A percentile compares a stretch with the other conserved stretches of the same genome.
phyloP scores from a whole-genome alignment of 1,140 invertebrate species.

The Drosophila leontia region DNA sequence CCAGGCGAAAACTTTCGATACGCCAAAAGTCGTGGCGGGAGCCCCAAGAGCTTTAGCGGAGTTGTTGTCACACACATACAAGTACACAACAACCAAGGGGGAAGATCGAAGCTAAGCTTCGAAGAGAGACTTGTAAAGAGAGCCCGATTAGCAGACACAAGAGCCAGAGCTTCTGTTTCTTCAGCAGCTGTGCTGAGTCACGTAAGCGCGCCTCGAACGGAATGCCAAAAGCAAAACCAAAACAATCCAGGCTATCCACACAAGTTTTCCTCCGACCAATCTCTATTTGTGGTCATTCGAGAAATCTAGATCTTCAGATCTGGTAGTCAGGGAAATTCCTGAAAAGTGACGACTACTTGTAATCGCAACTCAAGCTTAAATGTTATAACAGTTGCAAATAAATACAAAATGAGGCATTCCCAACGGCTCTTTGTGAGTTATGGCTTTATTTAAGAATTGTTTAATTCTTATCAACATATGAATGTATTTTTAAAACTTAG shows the following conservation, averaged over 20 bases:
- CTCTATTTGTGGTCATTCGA: neutral
- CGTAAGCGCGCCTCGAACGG: slow-evolving; percentile 23
- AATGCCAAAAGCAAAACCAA: slow-evolving; percentile 26
- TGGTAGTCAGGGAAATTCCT: slow-evolving; percentile 3
- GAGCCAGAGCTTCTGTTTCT: slow-evolving; percentile 26
- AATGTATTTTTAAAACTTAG: neutral
- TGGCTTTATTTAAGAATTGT: neutral
- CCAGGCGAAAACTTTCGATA: slow-evolving; percentile 30
- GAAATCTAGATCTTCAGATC: slow-evolving; percentile 10
- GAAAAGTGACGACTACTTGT: neutral
- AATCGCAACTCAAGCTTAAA: neutral
- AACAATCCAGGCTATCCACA: slow-evolving; percentile 8
- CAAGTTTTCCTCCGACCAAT: neutral
- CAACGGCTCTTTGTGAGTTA: neutral
- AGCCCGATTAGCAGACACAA: neutral
- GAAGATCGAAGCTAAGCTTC: slow-evolving; percentile 44
- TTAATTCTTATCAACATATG: neutral
- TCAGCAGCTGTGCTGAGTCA: slow-evolving; percentile 58
- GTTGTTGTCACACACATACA: slow-evolving; percentile 10
- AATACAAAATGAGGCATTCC: neutral
- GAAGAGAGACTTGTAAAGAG: slow-evolving; percentile 15
- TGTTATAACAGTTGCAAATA: neutral
- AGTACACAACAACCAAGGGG: slow-evolving; percentile 34
- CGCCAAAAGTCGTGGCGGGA: slow-evolving; percentile 24
- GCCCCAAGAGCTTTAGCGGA: slow-evolving; percentile 48